A percentile compares a stretch with the other conserved stretches of the same genome.
These are phyloP conservation scores for Terrapene triunguis DNA, from an alignment of 2,113 vertebrate species.

Conservation along the genomic window DNA sequence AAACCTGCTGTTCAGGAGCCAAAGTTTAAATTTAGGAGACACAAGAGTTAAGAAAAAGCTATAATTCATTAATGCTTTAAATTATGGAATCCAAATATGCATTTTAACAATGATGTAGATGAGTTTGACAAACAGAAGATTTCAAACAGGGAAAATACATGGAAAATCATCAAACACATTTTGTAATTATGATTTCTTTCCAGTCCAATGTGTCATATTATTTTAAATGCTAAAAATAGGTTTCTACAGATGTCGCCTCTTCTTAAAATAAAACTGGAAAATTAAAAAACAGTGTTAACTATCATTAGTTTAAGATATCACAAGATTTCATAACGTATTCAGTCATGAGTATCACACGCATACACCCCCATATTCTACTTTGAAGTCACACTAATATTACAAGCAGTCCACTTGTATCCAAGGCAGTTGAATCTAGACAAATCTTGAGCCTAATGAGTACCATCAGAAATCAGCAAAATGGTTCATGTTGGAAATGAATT, in stretches of 20 bases:
- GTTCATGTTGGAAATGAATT: not conserved
- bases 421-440: not conserved
- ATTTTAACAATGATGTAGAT: not conserved
- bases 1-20: not conserved
- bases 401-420: not conserved
- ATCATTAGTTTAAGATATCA: not conserved
- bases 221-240: not conserved
- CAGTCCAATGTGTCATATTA: not conserved
- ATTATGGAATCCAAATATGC: not conserved
- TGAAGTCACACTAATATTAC: not conserved
- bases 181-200: not conserved
- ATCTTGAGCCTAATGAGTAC: fast-evolving
- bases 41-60: not conserved
- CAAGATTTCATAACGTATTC: not conserved
- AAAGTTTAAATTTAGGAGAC: not conserved
- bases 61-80: not conserved
- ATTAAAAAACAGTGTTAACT: not conserved
- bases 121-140: not conserved
- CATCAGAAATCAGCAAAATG: not conserved
- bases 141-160: not conserved
- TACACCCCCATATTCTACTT: not conserved
- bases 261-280: not conserved
- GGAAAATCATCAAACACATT: not conserved
- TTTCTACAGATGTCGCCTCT: fast-evolving
- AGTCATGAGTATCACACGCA: not conserved